Conservation (phyloP, 2,113 vertebrate genomes). For the Psilopogon haemacephalus region DNA sequence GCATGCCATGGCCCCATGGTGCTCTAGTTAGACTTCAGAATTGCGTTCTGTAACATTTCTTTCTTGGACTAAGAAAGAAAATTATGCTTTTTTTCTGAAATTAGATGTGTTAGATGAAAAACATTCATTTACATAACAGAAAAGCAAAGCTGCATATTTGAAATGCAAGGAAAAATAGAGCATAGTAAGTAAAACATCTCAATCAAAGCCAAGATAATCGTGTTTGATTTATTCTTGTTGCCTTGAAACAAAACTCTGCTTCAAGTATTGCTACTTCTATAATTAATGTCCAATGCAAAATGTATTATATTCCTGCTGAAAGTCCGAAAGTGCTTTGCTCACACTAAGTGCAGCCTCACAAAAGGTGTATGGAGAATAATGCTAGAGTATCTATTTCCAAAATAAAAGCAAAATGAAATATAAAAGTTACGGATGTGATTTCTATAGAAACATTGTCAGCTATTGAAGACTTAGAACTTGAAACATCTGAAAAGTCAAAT, state of each 20-base stretch:
- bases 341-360: background rate
- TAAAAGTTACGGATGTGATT: background rate
- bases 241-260: constrained; percentile 39
- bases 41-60: constrained; percentile 3
- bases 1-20: background rate
- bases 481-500: background rate
- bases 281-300: constrained; percentile 54
- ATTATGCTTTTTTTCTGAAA: constrained; percentile 10
- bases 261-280: constrained; percentile 57
- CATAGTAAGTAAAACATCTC: constrained; percentile 48
- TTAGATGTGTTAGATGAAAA: constrained; percentile 53
- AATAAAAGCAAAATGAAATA: background rate
- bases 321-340: constrained; percentile 31
- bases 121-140: constrained; percentile 55
- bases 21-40: background rate
- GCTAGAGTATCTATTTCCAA: background rate
- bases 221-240: constrained; percentile 57
- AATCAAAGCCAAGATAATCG: constrained; percentile 57
- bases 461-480: background rate
- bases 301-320: constrained; percentile 53
- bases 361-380: background rate
- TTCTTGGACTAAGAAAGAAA: constrained; percentile 1
- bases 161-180: constrained; percentile 40
- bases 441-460: background rate
- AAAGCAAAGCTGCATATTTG: constrained; percentile 44